These are phyloP conservation scores for Drosophila yooni DNA, from an alignment of 2,888 invertebrate genomes.

Conservation along the genomic window DNA sequence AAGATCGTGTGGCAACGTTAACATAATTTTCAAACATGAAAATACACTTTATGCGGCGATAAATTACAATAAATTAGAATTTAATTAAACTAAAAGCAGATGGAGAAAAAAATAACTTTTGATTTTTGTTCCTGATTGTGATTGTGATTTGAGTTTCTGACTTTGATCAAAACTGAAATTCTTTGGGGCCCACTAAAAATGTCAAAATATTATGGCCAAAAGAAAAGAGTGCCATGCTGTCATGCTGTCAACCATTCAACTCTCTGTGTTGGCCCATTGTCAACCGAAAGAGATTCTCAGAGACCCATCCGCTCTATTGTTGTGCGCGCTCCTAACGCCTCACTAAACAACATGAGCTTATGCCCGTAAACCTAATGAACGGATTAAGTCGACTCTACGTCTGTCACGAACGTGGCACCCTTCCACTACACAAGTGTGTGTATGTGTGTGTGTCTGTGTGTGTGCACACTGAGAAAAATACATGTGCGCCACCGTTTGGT, in stretches of 20 bases:
- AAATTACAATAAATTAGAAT: constrained; percentile 79
- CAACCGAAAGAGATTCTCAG: constrained; percentile 16
- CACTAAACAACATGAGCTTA: constrained; percentile 76
- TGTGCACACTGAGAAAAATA: background rate
- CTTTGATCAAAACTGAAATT: constrained; percentile 52
- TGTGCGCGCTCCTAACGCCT: constrained; percentile 70
- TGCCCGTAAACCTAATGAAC: constrained; percentile 80
- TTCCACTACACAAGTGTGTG: background rate
- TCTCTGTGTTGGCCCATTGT: constrained; percentile 59
- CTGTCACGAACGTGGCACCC: constrained; percentile 16
- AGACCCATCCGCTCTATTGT: constrained; percentile 53
- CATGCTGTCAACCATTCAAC: constrained; percentile 72
- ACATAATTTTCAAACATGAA: constrained; percentile 64
- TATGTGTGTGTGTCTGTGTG: constrained; percentile 17
- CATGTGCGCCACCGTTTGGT: background rate
- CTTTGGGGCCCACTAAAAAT: constrained; percentile 72
- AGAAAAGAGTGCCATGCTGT: constrained; percentile 68
- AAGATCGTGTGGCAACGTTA: constrained; percentile 46
- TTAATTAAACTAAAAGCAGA: constrained; percentile 70
- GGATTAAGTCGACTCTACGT: constrained; percentile 75
- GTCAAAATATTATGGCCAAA: constrained; percentile 79
- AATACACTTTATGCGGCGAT: constrained; percentile 72
- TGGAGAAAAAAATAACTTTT: constrained; percentile 11
- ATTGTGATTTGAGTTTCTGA: constrained; percentile 16
- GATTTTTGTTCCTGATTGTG: constrained; percentile 6